These are phyloP conservation scores for Melanotaenia maccullochi DNA, from an alignment of 2,797 vertebrate species.

Conservation along the genomic window DNA sequence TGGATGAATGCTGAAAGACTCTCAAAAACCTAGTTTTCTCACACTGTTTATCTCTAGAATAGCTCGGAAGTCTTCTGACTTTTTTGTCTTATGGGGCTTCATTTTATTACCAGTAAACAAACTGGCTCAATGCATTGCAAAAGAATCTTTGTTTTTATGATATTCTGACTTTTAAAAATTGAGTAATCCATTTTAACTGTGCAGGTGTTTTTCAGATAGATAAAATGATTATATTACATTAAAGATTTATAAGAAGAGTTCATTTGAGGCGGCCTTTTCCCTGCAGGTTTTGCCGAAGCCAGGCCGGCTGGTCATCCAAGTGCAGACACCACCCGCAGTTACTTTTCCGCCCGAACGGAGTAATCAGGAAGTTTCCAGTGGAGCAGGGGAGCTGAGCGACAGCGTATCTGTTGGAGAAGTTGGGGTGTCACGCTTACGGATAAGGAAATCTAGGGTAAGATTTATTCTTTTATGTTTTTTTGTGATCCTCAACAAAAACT, in stretches of 20 bases:
- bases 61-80: neutral
- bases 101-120: too few relatives aligned
- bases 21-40: neutral
- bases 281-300: slow-evolving; percentile 77
- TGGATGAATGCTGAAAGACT: neutral
- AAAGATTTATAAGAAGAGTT: too few relatives aligned
- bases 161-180: too few relatives aligned
- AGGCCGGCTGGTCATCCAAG: slow-evolving; percentile 47
- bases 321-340: slow-evolving; percentile 35
- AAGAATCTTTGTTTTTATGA: too few relatives aligned
- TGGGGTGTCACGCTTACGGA: slow-evolving; percentile 57
- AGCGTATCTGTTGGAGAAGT: slow-evolving; percentile 83
- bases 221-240: too few relatives aligned
- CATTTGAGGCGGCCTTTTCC: neutral
- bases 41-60: neutral
- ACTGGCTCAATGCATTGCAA: too few relatives aligned
- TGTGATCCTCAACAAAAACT: neutral
- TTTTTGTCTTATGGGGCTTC: too few relatives aligned
- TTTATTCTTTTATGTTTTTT: neutral
- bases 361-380: slow-evolving; percentile 87
- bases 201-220: too few relatives aligned
- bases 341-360: slow-evolving; percentile 48
- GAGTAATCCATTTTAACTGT: too few relatives aligned
- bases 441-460: slow-evolving; percentile 86
- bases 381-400: slow-evolving; percentile 90